A percentile compares a stretch with the other conserved stretches of the same genome.
These are phyloP conservation scores for Tympanuchus pallidicinctus DNA, from an alignment of 2,113 vertebrate species.

Conservation along the genomic window DNA sequence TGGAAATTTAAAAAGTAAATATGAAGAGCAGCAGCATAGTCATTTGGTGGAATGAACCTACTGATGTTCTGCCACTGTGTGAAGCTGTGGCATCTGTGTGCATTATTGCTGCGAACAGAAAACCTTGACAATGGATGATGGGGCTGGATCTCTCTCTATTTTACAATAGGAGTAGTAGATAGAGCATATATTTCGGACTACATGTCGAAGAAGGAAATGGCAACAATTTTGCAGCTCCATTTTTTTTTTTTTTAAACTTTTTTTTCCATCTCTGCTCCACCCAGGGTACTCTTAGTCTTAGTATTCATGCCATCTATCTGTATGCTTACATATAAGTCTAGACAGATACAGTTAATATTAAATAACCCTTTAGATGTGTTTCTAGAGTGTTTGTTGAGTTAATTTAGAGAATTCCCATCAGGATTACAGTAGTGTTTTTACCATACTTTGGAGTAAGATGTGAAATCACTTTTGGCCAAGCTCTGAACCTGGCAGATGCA, in stretches of 20 bases:
- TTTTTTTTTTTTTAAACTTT: not conserved
- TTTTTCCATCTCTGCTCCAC: not conserved
- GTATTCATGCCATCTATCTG: not conserved
- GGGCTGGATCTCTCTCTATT: not conserved
- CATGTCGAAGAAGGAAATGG: not conserved
- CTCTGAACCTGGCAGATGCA: not conserved
- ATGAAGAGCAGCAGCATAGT: not conserved
- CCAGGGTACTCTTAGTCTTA: not conserved
- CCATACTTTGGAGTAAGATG: not conserved
- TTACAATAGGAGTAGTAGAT: not conserved
- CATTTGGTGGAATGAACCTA: not conserved
- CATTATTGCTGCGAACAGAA: not conserved
- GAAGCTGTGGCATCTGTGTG: not conserved
- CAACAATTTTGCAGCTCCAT: not conserved
- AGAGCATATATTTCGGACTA: not conserved
- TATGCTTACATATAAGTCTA: not conserved
- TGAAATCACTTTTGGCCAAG: not conserved
- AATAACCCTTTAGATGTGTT: not conserved
- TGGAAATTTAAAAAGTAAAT: not conserved
- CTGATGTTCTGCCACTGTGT: accelerated
- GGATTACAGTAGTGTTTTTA: not conserved
- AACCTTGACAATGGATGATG: too few species aligned
- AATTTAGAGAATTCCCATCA: not conserved
- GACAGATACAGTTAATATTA: not conserved
- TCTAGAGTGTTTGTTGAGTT: not conserved